phyloP scores from a whole-genome alignment of 2,888 invertebrate species.

The Mimumesa dahlbomi region DNA sequence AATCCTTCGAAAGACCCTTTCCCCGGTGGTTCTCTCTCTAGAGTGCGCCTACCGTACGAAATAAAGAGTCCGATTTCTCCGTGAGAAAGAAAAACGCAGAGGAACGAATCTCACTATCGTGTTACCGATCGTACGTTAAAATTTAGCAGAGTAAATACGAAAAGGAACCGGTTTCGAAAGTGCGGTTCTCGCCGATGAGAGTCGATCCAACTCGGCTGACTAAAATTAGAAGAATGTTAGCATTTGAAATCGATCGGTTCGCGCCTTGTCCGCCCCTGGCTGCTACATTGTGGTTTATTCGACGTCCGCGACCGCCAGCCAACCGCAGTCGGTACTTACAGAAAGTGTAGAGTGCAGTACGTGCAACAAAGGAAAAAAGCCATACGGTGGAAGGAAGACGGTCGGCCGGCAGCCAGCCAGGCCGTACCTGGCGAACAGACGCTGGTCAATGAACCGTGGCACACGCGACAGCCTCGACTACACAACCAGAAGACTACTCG shows the following conservation, averaged over 20 bases:
- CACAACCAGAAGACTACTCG: neutral
- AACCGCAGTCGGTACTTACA: constrained; percentile 48
- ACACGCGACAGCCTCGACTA: constrained; percentile 59
- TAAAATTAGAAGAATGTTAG: constrained; percentile 37
- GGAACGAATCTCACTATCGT: constrained; percentile 19
- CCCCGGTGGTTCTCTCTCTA: no score
- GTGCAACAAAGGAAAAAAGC: constrained; percentile 57
- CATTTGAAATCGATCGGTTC: constrained; percentile 36
- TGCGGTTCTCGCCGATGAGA: neutral
- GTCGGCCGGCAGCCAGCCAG: constrained; percentile 33
- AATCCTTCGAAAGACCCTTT: no score
- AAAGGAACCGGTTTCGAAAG: constrained; percentile 21
- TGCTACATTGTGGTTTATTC: constrained; percentile 57
- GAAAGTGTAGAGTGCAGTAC: constrained; percentile 38
- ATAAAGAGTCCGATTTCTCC: no score
- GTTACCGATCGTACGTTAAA: constrained; percentile 32
- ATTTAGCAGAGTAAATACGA: constrained; percentile 22
- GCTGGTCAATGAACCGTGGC: constrained; percentile 72
- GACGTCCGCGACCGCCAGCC: constrained; percentile 16
- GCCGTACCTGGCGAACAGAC: constrained; percentile 52
- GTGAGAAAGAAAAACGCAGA: neutral
- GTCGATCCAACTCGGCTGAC: neutral
- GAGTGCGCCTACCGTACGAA: no score
- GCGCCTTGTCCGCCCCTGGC: constrained; percentile 56
- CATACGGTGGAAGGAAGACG: constrained; percentile 27